These are phyloP conservation scores for Synanthedon myopaeformis DNA, from an alignment of 2,888 invertebrate species.

Conservation along the genomic window DNA sequence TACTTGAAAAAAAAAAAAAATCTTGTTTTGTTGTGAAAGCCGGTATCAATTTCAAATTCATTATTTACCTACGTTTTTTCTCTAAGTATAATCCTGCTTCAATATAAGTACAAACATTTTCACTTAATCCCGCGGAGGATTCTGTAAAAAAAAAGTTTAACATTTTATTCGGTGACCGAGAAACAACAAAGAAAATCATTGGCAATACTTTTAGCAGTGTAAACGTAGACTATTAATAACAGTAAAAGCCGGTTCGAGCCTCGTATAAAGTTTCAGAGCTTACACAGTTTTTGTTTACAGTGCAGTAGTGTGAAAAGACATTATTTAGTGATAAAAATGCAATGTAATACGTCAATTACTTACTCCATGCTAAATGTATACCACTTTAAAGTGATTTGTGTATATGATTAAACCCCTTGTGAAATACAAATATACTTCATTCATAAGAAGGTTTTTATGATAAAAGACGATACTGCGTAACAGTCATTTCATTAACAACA, in stretches of 20 bases:
- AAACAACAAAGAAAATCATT: slow-evolving; percentile 9
- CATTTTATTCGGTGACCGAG: slow-evolving; percentile 6
- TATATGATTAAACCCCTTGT: slow-evolving; percentile 5
- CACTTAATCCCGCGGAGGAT: slow-evolving; percentile 8
- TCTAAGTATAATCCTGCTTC: slow-evolving; percentile 1
- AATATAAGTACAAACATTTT: background rate
- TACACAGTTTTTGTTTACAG: background rate
- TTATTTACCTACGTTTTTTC: too few relatives aligned
- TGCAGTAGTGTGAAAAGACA: background rate
- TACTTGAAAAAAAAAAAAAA: too few relatives aligned
- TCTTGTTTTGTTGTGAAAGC: too few relatives aligned
- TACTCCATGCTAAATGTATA: too few relatives aligned
- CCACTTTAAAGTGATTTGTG: slow-evolving; percentile 2
- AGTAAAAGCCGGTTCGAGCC: slow-evolving; percentile 19
- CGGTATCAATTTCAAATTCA: too few relatives aligned
- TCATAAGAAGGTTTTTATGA: background rate
- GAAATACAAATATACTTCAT: slow-evolving; percentile 3
- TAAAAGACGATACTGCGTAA: too few relatives aligned
- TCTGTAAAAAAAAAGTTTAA: slow-evolving; percentile 4
- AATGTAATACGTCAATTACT: too few relatives aligned
- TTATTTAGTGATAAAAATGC: too few relatives aligned
- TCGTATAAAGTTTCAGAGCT: slow-evolving; percentile 7
- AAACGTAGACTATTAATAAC: slow-evolving; percentile 20
- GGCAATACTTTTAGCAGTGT: slow-evolving; percentile 11
- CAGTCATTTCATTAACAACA: too few relatives aligned